A percentile compares a stretch with the other conserved stretches of the same genome.
Evolutionary conservation across 2,113 vertebrate species (phyloP).

Genomic region (Calyptommatus sinebrachiatus): DNA sequence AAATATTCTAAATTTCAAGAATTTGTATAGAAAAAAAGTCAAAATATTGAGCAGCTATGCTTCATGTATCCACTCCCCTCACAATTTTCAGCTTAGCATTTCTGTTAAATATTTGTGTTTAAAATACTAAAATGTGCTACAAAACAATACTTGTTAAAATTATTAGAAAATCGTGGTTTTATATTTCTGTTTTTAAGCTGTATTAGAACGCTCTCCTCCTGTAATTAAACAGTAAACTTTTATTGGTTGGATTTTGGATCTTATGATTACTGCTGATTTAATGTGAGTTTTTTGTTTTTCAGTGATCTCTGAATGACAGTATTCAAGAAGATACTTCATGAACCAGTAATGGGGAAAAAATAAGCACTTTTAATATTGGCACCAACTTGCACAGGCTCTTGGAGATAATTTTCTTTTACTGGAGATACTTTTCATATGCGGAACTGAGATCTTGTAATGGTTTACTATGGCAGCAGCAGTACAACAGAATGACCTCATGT

Average conservation of each 20-base stretch:
- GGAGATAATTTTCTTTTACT: background rate
- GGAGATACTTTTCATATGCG: conserved; percentile 65
- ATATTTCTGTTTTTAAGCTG: background rate
- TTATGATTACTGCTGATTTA: conserved; percentile 22
- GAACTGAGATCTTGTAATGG: conserved; percentile 72
- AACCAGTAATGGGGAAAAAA: too few relatives aligned
- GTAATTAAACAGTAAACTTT: conserved; percentile 13
- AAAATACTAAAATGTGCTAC: background rate
- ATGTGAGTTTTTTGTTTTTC: conserved; percentile 36
- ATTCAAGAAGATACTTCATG: conserved; percentile 40
- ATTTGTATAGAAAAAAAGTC: background rate
- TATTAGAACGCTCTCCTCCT: background rate
- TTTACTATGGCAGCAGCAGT: conserved; percentile 83
- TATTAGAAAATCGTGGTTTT: background rate
- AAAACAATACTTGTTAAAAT: background rate
- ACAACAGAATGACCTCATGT: conserved; percentile 89
- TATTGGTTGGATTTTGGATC: background rate
- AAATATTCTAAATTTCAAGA: background rate
- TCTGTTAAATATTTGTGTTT: background rate
- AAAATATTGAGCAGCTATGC: background rate
- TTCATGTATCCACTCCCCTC: conserved; percentile 1
- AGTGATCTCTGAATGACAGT: conserved; percentile 41
- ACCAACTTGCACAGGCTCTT: conserved; percentile 17
- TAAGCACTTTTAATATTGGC: too few relatives aligned
- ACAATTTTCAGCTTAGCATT: background rate